Conservation (phyloP, 2,888 invertebrate genomes). For the Elmis aenea region DNA sequence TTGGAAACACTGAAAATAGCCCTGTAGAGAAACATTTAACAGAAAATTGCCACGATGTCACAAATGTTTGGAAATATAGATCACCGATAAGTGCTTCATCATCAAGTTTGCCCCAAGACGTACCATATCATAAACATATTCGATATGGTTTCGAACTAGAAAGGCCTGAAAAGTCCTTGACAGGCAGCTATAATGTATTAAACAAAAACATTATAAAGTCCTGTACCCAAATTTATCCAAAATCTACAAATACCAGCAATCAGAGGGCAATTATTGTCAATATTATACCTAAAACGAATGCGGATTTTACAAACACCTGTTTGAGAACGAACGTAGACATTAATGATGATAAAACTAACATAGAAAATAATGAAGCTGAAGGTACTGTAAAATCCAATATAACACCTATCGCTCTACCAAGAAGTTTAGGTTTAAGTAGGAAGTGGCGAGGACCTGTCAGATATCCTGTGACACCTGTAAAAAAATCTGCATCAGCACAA, state of each 20-base stretch:
- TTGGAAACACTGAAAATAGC: conserved; percentile 20
- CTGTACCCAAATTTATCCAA: conserved; percentile 32
- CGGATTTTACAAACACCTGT: conserved; percentile 1
- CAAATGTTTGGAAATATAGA: conserved; percentile 36
- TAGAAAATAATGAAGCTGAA: not conserved
- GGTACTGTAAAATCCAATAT: conserved; percentile 9
- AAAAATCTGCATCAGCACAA: conserved; percentile 39
- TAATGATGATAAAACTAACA: conserved; percentile 1
- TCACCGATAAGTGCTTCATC: conserved; percentile 10
- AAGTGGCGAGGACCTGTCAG: conserved; percentile 59
- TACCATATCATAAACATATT: conserved; percentile 46
- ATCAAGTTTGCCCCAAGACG: conserved; percentile 34
- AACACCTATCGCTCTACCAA: conserved; percentile 50
- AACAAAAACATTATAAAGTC: conserved; percentile 36
- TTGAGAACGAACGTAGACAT: conserved; percentile 1
- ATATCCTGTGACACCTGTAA: conserved; percentile 62
- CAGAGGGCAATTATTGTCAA: conserved; percentile 39
- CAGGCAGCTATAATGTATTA: conserved; percentile 2
- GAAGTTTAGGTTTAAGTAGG: conserved; percentile 56
- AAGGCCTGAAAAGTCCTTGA: conserved; percentile 4
- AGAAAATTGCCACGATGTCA: conserved; percentile 41
- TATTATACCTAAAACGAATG: conserved; percentile 36
- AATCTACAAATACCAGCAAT: conserved; percentile 15
- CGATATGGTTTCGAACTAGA: conserved; percentile 42
- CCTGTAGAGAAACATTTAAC: conserved; percentile 41